Evolutionary conservation across 2,888 invertebrate species (phyloP), one percentile per base, ranked within the genome.

Genomic region (Biston stratarius): DNA sequence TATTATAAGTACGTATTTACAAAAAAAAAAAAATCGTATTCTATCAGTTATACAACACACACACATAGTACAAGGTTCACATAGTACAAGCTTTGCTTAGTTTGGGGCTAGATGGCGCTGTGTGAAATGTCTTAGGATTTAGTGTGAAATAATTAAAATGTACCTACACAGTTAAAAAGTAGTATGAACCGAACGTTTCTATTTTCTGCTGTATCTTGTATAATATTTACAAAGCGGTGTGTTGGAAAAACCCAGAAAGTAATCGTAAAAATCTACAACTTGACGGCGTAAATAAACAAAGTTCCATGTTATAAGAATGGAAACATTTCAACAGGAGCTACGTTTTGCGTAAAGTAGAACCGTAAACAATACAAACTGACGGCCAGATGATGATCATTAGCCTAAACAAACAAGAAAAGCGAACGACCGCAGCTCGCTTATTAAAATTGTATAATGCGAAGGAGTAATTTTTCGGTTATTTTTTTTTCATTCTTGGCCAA

Each of bases 401-500:
- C 55, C 68, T 67, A 67, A 75, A 73, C 71, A 72, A 67, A 60
- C 60, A 40, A 38, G 14, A 38, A 61, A 14, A 66, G 65, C 67
- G 65, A 15, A 70, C 67, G 74, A 77, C 72, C 77, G 73, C 72
- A 71, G 71, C 70, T 11, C 49, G 33, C 49, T 74, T 74, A 71
- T 77, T 67, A 63, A 63, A 59, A 72, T 67, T 66, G 51, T 69
- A 52, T 38, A 53, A 47, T 15, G 48, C 52, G 45, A 67, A 64
- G 44, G 55, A 62, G 55, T 75, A 77, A 74, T 73, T 66, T 59
- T 52, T 44, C 61, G 24, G 24, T 24, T 24, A 2, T 24, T 24
- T 24, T 24, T 24, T n/a, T n/a, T n/a, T n/a, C n/a, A n/a, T n/a
- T 24, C 24, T 24, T 24, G 24, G 3, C 24, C 24, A 2, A 24